Conservation (phyloP, 1,140 invertebrate genomes). For the Drosophila arizonae region DNA sequence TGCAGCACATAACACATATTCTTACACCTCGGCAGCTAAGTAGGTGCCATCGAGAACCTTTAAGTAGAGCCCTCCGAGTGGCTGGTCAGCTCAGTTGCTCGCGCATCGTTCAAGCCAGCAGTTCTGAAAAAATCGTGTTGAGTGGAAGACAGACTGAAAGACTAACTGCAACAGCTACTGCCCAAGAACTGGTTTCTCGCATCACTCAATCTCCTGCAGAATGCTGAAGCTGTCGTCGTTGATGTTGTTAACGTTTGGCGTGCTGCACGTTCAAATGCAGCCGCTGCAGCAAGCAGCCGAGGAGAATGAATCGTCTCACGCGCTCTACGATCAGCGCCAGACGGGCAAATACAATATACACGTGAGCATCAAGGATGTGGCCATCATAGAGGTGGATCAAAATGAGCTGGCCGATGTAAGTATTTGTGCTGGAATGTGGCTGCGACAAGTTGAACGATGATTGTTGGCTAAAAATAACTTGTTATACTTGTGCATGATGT, state of each 20-base stretch:
- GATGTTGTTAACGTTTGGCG: constrained; percentile 31
- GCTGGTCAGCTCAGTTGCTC: constrained; percentile 51
- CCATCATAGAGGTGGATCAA: constrained; percentile 87
- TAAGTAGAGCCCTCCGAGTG: constrained; percentile 56
- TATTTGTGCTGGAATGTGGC: constrained; percentile 36
- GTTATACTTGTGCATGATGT: too few relatives aligned
- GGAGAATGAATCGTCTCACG: constrained; percentile 34
- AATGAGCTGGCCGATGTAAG: constrained; percentile 85
- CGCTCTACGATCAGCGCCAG: constrained; percentile 88
- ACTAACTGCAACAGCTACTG: neutral
- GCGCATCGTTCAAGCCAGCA: constrained; percentile 49
- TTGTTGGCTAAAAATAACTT: constrained; percentile 61
- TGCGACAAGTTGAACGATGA: constrained; percentile 44
- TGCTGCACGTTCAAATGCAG: constrained; percentile 45
- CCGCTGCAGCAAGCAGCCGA: constrained; percentile 43
- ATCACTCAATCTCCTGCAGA: constrained; percentile 19
- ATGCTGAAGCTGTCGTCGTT: constrained; percentile 45
- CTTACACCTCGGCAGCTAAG: neutral
- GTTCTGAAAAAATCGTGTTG: neutral
- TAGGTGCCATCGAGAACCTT: constrained; percentile 39
- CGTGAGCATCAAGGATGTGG: constrained; percentile 89
- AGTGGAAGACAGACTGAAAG: neutral
- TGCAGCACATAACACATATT: constrained; percentile 6
- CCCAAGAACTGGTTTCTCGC: constrained; percentile 57
- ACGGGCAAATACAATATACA: constrained; percentile 90